Percentiles rank a stretch among this genome's conserved stretches.
Evolutionary conservation across 2,113 vertebrate genomes (phyloP).

Genomic region (Caranx melampygus): DNA sequence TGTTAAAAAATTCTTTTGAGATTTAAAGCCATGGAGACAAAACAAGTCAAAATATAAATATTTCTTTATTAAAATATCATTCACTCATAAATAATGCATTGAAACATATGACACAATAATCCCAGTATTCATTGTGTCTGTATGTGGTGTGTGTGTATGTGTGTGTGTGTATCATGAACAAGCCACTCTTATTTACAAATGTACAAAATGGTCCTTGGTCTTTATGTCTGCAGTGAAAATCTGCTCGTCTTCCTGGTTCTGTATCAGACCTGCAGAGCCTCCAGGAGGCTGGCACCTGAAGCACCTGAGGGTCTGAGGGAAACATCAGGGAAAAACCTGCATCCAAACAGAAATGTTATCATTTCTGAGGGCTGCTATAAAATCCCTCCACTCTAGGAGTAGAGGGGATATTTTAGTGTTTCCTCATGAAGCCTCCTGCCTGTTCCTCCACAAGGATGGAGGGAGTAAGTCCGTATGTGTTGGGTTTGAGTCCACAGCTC

Average conservation of each 20-base stretch:
- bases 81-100: constrained; percentile 87
- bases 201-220: constrained; percentile 61
- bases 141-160: constrained; percentile 8
- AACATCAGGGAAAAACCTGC: neutral
- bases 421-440: neutral
- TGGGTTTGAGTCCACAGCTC: constrained; percentile 6
- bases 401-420: constrained; percentile 21
- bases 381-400: neutral
- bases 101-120: constrained; percentile 79
- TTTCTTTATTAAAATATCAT: constrained; percentile 87
- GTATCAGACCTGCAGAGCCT: neutral
- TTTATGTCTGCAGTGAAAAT: constrained; percentile 24
- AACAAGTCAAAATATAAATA: constrained; percentile 80
- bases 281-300: constrained; percentile 5
- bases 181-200: constrained; percentile 45
- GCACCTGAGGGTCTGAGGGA: neutral
- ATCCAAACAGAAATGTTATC: neutral
- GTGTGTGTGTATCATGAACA: neutral
- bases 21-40: neutral
- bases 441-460: neutral
- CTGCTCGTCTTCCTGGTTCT: neutral
- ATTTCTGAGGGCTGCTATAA: neutral
- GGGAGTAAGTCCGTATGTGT: constrained; percentile 1
- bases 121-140: constrained; percentile 3
- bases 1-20: neutral